These are phyloP conservation scores for Liopterus haemorrhoidalis DNA, from an alignment of 2,888 invertebrate species.

Conservation along the genomic window DNA sequence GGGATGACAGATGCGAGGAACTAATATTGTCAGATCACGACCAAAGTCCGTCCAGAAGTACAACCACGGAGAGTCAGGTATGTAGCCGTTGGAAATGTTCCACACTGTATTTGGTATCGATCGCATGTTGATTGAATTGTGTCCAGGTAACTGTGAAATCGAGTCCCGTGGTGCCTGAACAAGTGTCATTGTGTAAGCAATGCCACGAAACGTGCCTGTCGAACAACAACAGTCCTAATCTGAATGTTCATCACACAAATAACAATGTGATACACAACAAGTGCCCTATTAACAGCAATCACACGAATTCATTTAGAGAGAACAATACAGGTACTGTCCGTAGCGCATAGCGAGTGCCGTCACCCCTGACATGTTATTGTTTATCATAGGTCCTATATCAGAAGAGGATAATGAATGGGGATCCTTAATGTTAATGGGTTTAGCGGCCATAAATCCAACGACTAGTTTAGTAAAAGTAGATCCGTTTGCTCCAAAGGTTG, in stretches of 20 bases:
- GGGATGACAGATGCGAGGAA: constrained; percentile 47
- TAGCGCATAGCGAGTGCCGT: neutral
- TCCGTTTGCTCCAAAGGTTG: constrained; percentile 47
- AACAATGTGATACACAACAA: constrained; percentile 34
- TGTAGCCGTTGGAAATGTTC: constrained; percentile 34
- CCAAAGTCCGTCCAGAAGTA: constrained; percentile 65
- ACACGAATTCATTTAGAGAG: constrained; percentile 7
- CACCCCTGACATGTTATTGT: too few relatives aligned
- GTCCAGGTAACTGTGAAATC: constrained; percentile 70
- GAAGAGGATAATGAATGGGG: constrained; percentile 56
- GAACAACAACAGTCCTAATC: constrained; percentile 49
- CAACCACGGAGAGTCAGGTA: constrained; percentile 74
- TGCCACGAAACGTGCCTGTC: constrained; percentile 72
- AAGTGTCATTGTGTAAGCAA: constrained; percentile 67
- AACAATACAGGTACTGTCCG: constrained; percentile 13
- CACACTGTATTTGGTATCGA: neutral
- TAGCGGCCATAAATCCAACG: constrained; percentile 58
- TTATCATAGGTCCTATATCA: too few relatives aligned
- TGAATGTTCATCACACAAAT: constrained; percentile 33
- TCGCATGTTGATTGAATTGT: constrained; percentile 2
- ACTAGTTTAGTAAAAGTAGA: constrained; percentile 53
- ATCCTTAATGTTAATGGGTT: constrained; percentile 63
- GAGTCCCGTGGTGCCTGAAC: constrained; percentile 66
- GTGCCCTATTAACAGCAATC: constrained; percentile 19
- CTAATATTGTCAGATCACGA: constrained; percentile 52